These are phyloP conservation scores for Odontocerum albicorne DNA, from an alignment of 2,888 invertebrate species.

Conservation along the genomic window DNA sequence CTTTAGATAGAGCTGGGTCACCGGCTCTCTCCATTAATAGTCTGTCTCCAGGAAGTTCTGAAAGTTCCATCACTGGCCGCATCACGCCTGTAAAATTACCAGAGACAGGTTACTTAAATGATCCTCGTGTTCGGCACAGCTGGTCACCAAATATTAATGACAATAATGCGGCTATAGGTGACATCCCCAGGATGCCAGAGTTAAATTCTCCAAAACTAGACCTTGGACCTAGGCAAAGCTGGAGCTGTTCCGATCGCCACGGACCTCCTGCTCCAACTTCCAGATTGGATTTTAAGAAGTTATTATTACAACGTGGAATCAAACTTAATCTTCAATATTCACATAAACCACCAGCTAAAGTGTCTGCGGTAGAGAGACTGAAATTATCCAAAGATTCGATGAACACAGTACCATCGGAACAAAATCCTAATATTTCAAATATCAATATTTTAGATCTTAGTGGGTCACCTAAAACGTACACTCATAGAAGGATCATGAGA, in stretches of 20 bases:
- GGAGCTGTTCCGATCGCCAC: constrained; percentile 65
- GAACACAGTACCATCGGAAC: constrained; percentile 43
- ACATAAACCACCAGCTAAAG: constrained; percentile 60
- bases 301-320: constrained; percentile 75
- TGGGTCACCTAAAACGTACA: constrained; percentile 70
- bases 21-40: constrained; percentile 51
- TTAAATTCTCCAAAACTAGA: constrained; percentile 36
- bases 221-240: constrained; percentile 48
- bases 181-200: constrained; percentile 37
- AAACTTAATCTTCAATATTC: constrained; percentile 59
- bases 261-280: constrained; percentile 72
- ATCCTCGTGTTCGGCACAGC: constrained; percentile 61
- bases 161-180: constrained; percentile 41
- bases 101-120: constrained; percentile 63
- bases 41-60: constrained; percentile 56
- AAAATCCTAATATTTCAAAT: constrained; percentile 48
- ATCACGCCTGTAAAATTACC: constrained; percentile 53
- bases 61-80: constrained; percentile 50
- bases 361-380: constrained; percentile 79
- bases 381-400: constrained; percentile 63
- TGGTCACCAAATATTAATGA: constrained; percentile 62
- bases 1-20: constrained; percentile 54
- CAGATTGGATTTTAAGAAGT: constrained; percentile 80
- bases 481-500: constrained; percentile 62
- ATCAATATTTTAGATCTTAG: constrained; percentile 70